phyloP scores from a whole-genome alignment of 2,888 invertebrate species.

The Lissocephala sabroskyi region DNA sequence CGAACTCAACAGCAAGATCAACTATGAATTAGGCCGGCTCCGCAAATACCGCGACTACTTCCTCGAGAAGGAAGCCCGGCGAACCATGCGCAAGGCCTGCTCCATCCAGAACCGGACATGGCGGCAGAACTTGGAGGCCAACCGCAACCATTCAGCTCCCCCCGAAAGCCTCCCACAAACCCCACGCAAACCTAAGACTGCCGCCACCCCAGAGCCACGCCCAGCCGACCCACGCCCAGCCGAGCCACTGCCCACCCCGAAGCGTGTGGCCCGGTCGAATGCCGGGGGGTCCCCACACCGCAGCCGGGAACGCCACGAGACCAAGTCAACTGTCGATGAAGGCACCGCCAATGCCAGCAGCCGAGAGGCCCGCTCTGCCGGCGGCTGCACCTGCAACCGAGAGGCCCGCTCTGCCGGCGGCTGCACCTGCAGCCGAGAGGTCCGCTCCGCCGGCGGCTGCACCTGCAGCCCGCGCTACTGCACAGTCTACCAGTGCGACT shows the following conservation, averaged over 20 bases:
- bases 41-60: constrained; percentile 19
- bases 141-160: background rate
- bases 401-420: constrained; percentile 9
- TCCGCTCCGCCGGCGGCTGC: constrained; percentile 12
- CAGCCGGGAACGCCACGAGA: background rate
- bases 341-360: rapidly evolving
- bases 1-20: constrained; percentile 17
- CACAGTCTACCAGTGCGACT: constrained; percentile 18
- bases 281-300: no score
- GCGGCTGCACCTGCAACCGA: constrained; percentile 12
- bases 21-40: constrained; percentile 29
- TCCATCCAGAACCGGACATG: background rate
- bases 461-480: background rate
- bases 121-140: background rate
- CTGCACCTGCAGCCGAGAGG: background rate
- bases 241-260: no score
- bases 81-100: background rate
- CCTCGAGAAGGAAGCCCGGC: background rate
- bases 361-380: constrained; percentile 11
- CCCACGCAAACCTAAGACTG: no score
- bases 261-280: no score
- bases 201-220: no score
- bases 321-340: background rate
- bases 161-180: background rate
- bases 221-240: background rate